These are phyloP conservation scores for Hippasteria phrygiana DNA, from an alignment of 53 echinoderm and acorn worm species.

Conservation along the genomic window DNA sequence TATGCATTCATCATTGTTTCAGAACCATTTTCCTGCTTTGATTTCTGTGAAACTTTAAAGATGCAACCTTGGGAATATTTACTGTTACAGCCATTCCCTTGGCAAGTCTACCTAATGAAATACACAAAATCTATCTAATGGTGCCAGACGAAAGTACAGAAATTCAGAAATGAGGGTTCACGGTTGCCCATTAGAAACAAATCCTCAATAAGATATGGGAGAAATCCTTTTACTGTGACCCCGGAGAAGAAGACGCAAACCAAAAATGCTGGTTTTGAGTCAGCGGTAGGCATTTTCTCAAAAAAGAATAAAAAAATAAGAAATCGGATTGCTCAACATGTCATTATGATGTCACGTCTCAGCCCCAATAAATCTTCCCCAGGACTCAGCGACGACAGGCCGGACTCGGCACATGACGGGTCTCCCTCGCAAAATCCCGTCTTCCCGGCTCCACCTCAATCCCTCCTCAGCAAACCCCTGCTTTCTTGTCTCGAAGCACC, in stretches of 20 bases:
- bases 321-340: not conserved
- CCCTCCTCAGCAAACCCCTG: slow-evolving; percentile 17
- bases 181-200: no score
- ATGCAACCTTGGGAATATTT: no score
- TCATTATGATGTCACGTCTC: slow-evolving; percentile 30
- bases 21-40: no score
- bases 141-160: no score
- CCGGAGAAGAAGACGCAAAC: not conserved
- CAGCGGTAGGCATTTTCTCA: not conserved
- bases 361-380: not conserved
- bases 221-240: not conserved
- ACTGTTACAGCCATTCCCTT: no score
- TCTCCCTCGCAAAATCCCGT: not conserved
- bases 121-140: no score
- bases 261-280: not conserved
- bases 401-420: not conserved
- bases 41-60: no score
- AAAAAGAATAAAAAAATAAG: not conserved
- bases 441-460: slow-evolving; percentile 41
- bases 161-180: no score
- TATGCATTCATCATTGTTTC: no score
- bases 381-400: not conserved
- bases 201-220: no score
- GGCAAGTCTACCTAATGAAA: no score
- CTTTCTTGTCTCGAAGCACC: not conserved